These are phyloP conservation scores for Dasysyrphus tricinctus DNA, from an alignment of 2,888 invertebrate genomes.

Conservation along the genomic window DNA sequence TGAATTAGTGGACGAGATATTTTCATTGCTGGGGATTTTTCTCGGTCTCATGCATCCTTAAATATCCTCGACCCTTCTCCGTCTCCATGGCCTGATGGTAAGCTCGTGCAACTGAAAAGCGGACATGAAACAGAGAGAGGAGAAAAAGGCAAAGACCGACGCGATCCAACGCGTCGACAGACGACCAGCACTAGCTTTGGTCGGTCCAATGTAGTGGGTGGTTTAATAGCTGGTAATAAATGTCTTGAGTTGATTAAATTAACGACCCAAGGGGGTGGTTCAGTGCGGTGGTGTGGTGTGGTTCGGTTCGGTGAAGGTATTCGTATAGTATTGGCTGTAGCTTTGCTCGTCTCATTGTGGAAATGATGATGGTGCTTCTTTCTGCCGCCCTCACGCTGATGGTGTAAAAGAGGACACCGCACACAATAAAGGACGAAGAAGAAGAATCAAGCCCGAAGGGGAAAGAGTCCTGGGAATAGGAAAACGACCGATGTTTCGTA, in stretches of 20 bases:
- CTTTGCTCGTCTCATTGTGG: slow-evolving; percentile 47
- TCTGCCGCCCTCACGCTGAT: slow-evolving; percentile 20
- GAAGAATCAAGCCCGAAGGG: slow-evolving; percentile 13
- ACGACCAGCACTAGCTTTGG: slow-evolving; percentile 30
- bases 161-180: slow-evolving; percentile 14
- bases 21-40: slow-evolving; percentile 69
- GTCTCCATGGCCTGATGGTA: background rate
- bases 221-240: slow-evolving; percentile 78
- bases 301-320: slow-evolving; percentile 30
- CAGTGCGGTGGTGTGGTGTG: slow-evolving; percentile 18
- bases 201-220: slow-evolving; percentile 77
- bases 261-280: slow-evolving; percentile 76
- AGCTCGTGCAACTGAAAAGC: slow-evolving; percentile 13
- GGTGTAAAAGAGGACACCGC: slow-evolving; percentile 46
- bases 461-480: slow-evolving; percentile 53
- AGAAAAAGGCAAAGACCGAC: slow-evolving; percentile 12
- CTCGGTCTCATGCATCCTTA: slow-evolving; percentile 51
- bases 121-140: slow-evolving; percentile 1
- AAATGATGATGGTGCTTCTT: slow-evolving; percentile 54
- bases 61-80: slow-evolving; percentile 20
- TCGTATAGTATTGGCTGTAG: slow-evolving; percentile 45
- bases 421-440: slow-evolving; percentile 14
- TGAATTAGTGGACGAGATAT: slow-evolving; percentile 75
- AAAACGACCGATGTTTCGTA: slow-evolving; percentile 65
- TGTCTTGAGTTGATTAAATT: slow-evolving; percentile 78